Evolutionary conservation across 2,888 invertebrate genomes (phyloP).

Genomic region (Leptopilina drosophilae): DNA sequence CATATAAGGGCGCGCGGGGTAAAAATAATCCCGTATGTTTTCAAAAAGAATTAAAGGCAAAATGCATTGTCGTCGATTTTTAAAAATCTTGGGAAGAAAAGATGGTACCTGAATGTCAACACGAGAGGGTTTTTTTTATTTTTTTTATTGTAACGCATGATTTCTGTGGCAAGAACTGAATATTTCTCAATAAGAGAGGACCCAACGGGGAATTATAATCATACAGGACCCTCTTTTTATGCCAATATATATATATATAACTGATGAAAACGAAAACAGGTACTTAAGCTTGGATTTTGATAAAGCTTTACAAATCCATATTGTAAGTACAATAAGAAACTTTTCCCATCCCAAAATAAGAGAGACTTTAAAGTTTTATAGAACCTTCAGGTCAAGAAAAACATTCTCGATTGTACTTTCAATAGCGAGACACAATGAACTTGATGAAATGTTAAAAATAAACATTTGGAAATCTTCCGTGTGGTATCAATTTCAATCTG

Average conservation of each 20-base stretch:
- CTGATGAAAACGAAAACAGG: conserved; percentile 31
- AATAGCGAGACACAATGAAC: background rate
- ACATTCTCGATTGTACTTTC: background rate
- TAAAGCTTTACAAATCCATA: conserved; percentile 16
- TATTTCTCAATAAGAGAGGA: conserved; percentile 18
- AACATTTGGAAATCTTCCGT: too few species aligned
- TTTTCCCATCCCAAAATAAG: conserved; percentile 4
- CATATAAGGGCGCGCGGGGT: background rate
- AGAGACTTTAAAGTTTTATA: conserved; percentile 5
- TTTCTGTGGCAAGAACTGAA: conserved; percentile 29
- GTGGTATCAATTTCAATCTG: too few species aligned
- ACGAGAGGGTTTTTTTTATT: background rate
- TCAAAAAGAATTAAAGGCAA: conserved; percentile 30
- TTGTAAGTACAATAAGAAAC: conserved; percentile 15
- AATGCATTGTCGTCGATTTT: conserved; percentile 7
- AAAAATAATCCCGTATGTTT: conserved; percentile 40
- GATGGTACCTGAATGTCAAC: conserved; percentile 36
- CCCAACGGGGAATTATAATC: conserved; percentile 30
- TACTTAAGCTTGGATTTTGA: conserved; percentile 31
- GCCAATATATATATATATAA: too few species aligned
- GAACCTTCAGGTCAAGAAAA: conserved; percentile 29
- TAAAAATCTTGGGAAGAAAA: conserved; percentile 17
- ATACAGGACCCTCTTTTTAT: conserved; percentile 13
- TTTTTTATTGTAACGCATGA: conserved; percentile 32
- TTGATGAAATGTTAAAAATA: background rate